A percentile compares a stretch with the other conserved stretches of the same genome.
Conservation (phyloP, 1,140 invertebrate species). For the Zophobas atratus region DNA sequence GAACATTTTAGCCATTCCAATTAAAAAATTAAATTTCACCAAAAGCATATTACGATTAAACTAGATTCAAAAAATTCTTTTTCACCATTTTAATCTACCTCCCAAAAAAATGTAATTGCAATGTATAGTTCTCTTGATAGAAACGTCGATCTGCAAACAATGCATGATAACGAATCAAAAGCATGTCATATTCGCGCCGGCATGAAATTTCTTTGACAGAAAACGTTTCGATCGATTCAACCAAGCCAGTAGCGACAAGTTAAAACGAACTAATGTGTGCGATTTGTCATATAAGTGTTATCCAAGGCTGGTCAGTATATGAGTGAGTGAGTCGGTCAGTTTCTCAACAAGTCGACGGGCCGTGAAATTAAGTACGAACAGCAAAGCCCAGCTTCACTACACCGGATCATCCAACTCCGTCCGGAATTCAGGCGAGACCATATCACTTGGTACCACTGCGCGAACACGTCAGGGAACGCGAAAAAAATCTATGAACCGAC, state of each 20-base stretch:
- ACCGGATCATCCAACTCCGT: slow-evolving; percentile 48
- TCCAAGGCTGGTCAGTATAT: slow-evolving; percentile 43
- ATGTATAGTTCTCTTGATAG: neutral
- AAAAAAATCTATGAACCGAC: slow-evolving; percentile 42
- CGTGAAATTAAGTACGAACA: slow-evolving; percentile 50
- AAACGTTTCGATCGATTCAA: slow-evolving; percentile 15
- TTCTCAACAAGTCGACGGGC: slow-evolving; percentile 49
- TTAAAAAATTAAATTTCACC: too few relatives aligned
- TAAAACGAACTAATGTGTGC: slow-evolving; percentile 39
- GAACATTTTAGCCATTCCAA: too few relatives aligned
- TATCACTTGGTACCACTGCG: slow-evolving; percentile 8
- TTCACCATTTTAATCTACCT: too few relatives aligned
- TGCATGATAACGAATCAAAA: slow-evolving; percentile 34
- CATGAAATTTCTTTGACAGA: slow-evolving; percentile 35
- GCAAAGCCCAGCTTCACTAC: slow-evolving; percentile 41
- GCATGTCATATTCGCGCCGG: slow-evolving; percentile 13
- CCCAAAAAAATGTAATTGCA: too few relatives aligned
- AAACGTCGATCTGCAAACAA: slow-evolving; percentile 13
- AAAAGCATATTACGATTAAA: too few relatives aligned
- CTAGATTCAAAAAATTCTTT: too few relatives aligned
- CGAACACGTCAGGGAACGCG: slow-evolving; percentile 32
- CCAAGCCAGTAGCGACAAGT: slow-evolving; percentile 17
- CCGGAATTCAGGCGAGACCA: slow-evolving; percentile 12
- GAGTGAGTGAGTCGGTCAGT: slow-evolving; percentile 44
- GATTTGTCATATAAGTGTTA: slow-evolving; percentile 41